Evolutionary conservation across 1,140 invertebrate genomes (phyloP), one percentile per base, ranked within the genome.

Genomic region (Cotesia typhae): DNA sequence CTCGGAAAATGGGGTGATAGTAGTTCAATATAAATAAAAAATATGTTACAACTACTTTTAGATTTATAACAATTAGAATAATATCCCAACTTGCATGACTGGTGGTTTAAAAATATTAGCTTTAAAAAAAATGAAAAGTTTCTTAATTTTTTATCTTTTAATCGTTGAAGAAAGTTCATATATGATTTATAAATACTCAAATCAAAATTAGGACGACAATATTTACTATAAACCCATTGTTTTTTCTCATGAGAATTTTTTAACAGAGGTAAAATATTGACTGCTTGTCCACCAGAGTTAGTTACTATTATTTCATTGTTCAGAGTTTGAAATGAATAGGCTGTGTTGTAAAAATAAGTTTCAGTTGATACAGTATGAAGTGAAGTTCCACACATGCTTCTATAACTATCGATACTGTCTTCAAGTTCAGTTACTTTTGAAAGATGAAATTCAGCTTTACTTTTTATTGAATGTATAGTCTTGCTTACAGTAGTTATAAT

Each of bases 1-100:
- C 5, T 38, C n/a, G 52, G n/a, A 69, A 69, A 69, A 69, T 69
- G 53, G 3, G 67, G 28, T 14, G 67, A 57, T 59, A 69, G 38
- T 14, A 67, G 9, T 35, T 67, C 66, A 14, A 67, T 17, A 35
- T 35, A 52, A 28, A 67, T 37, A 55, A 53, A 67, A 10, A 9
- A 35, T 17, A 51, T 17, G 20, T 52, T 53, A 36, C 66, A 67
- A 14, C 5, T 6, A 9, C 51, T 36, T 5, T 53, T 10, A 35
- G 35, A 17, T 17, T 47, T 17, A 51, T 70, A 70, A 63, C 69
- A 70, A 36, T 36, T 7, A 12, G 14, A 47, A 28, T 38, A 36
- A 64, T 70, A 60, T 20, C 41, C 69, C 38, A 51, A 63, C 41
- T 38, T 71, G 35, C 55, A 3, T 7, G n/a, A 38, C 10, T 17